Conservation (phyloP, 2,797 vertebrate genomes). For the Prunella strophiata region DNA sequence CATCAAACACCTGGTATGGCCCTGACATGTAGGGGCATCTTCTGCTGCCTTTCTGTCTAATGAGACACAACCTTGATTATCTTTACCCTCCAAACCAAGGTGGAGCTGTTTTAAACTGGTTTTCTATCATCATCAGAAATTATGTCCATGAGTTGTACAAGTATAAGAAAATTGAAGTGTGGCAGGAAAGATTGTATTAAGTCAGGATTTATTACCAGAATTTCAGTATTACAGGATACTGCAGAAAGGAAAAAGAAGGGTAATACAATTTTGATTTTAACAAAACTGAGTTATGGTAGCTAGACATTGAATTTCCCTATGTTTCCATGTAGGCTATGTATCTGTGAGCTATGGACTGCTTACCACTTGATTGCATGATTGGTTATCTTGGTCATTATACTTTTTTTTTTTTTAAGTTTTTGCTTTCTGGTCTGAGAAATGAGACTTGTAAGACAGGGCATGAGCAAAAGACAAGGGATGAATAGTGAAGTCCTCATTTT, state of each 20-base stretch:
- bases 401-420: background rate
- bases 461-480: background rate
- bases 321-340: background rate
- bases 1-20: background rate
- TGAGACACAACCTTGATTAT: background rate
- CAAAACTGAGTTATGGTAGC: background rate
- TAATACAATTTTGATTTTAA: background rate
- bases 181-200: background rate
- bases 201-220: background rate
- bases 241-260: background rate
- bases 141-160: background rate
- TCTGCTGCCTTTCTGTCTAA: background rate
- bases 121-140: background rate
- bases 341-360: background rate
- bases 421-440: background rate
- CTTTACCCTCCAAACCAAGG: background rate
- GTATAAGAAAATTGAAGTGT: background rate
- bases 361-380: background rate
- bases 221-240: background rate
- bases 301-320: background rate
- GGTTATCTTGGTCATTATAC: background rate
- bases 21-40: background rate
- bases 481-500: background rate
- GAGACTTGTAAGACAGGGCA: background rate
- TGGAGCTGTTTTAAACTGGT: background rate